phyloP scores from a whole-genome alignment of 2,888 invertebrate species.

The Glyphotaelius pellucidus region DNA sequence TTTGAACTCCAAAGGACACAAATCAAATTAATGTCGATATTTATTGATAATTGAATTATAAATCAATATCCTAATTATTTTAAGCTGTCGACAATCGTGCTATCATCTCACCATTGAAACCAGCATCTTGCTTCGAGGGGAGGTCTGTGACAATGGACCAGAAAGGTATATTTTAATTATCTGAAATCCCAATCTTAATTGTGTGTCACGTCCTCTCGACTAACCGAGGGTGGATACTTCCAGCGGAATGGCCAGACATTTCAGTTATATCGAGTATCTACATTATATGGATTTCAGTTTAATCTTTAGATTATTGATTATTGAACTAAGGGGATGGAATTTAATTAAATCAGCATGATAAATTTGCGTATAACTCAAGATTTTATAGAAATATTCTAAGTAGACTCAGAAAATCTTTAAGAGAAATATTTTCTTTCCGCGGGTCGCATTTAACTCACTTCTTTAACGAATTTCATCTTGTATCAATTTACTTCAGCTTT shows the following conservation, averaged over 20 bases:
- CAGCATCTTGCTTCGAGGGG: background rate
- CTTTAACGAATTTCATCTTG: too few relatives aligned
- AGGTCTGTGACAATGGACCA: conserved; percentile 30
- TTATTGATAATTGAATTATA: background rate
- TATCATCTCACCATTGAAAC: background rate
- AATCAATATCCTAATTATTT: background rate
- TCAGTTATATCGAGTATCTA: background rate
- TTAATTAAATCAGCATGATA: background rate
- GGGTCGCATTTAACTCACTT: too few relatives aligned
- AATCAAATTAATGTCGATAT: background rate
- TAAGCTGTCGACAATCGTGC: background rate
- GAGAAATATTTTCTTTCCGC: too few relatives aligned
- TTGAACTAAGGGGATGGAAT: background rate
- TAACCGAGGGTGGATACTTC: conserved; percentile 4
- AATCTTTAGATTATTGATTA: background rate
- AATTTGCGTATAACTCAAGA: background rate
- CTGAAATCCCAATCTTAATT: conserved; percentile 63
- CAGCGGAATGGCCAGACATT: conserved; percentile 10
- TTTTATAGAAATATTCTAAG: too few relatives aligned
- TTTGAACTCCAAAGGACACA: background rate
- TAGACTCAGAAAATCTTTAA: too few relatives aligned
- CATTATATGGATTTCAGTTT: background rate
- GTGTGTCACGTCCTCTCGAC: conserved; percentile 55
- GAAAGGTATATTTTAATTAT: conserved; percentile 60
- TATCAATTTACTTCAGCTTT: too few relatives aligned